Conservation (phyloP, 2,888 invertebrate species). For the Anaspis maculata region DNA sequence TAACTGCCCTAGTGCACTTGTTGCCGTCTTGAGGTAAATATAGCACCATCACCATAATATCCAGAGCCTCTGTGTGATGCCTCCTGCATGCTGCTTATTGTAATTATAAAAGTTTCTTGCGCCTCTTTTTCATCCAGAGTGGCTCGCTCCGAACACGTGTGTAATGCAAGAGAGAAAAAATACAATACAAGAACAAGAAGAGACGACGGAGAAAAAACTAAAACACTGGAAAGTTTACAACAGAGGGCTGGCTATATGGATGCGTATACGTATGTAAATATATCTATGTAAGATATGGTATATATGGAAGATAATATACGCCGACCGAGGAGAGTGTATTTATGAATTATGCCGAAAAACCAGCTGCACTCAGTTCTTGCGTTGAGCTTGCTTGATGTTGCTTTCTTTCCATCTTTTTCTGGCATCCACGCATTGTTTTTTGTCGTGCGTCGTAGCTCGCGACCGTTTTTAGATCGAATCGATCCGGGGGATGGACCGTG, state of each 20-base stretch:
- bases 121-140: conserved; percentile 7
- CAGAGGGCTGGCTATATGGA: no score
- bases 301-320: no score
- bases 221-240: no score
- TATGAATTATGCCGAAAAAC: conserved; percentile 2
- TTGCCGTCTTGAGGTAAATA: no score
- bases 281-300: no score
- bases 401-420: no score
- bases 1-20: no score
- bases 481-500: conserved; percentile 10
- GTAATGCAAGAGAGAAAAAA: conserved; percentile 6
- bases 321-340: background rate
- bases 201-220: no score
- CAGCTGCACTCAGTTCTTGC: conserved; percentile 1
- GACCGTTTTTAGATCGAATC: conserved; percentile 12
- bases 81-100: conserved; percentile 8
- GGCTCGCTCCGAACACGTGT: conserved; percentile 16
- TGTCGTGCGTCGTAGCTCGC: conserved; percentile 10
- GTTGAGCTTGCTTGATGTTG: conserved; percentile 3
- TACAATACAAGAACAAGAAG: conserved; percentile 7
- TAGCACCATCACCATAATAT: no score
- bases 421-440: no score
- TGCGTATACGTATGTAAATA: no score
- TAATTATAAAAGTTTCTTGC: conserved; percentile 11
- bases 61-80: no score